Conservation (phyloP, 2,888 invertebrate genomes). For the Drosophila peninsularis region DNA sequence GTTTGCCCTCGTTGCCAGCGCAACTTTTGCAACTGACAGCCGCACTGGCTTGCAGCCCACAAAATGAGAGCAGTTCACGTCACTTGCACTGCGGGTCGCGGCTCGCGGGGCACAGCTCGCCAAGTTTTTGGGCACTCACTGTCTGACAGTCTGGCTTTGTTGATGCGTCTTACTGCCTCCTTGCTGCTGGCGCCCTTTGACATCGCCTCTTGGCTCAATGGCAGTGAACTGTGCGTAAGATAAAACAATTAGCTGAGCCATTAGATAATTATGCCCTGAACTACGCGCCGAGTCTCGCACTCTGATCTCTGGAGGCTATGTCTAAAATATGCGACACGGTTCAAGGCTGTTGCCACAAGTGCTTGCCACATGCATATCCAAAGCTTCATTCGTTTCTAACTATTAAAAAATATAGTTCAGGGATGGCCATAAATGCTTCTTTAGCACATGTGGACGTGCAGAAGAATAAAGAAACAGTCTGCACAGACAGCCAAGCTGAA, state of each 20-base stretch:
- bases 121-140: constrained; percentile 22
- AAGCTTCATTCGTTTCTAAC: background rate
- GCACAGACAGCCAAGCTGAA: too few relatives aligned
- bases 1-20: constrained; percentile 32
- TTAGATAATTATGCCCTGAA: constrained; percentile 59
- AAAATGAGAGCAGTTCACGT: constrained; percentile 52
- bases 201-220: constrained; percentile 56
- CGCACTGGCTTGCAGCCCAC: constrained; percentile 4
- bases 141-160: constrained; percentile 19
- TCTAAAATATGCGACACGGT: constrained; percentile 21
- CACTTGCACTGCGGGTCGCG: constrained; percentile 34
- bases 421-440: too few relatives aligned
- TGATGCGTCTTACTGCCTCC: constrained; percentile 24
- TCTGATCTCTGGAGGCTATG: constrained; percentile 20
- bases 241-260: constrained; percentile 38
- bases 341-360: constrained; percentile 60
- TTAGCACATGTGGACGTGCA: too few relatives aligned
- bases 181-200: constrained; percentile 32
- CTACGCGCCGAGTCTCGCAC: constrained; percentile 36
- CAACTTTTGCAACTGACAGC: constrained; percentile 25
- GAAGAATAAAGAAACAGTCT: too few relatives aligned
- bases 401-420: background rate
- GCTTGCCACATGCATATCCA: background rate
- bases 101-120: constrained; percentile 19
- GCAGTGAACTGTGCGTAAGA: constrained; percentile 61